A percentile compares a stretch with the other conserved stretches of the same genome.
Conservation (phyloP, 2,797 vertebrate species). For the Leontopithecus rosalia region DNA sequence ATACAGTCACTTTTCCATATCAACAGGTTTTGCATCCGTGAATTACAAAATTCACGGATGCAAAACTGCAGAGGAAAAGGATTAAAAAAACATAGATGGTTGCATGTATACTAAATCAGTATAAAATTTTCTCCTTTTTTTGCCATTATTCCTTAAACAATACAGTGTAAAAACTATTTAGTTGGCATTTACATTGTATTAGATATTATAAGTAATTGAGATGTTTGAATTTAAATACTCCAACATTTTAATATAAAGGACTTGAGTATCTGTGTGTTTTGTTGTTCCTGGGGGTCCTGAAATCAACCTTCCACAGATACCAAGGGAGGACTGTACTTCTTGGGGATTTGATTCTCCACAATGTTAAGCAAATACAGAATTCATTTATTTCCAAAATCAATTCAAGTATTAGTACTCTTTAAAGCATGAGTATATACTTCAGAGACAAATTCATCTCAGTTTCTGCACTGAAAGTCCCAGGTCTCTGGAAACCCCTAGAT, state of each 20-base stretch:
- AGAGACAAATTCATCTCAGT: background rate
- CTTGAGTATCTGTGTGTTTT: background rate
- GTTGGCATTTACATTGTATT: background rate
- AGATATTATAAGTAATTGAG: background rate
- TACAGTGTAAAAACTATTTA: background rate
- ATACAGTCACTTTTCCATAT: background rate
- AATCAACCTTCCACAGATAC: too few species aligned
- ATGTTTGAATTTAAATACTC: background rate
- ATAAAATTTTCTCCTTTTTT: background rate
- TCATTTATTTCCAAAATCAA: background rate
- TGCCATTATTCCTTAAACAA: background rate
- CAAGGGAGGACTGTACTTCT: background rate
- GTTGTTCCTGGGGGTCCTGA: background rate
- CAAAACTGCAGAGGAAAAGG: background rate
- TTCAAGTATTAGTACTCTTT: background rate
- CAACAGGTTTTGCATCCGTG: accelerated
- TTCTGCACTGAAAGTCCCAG: background rate
- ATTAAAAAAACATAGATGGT: background rate
- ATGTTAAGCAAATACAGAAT: background rate
- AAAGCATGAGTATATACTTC: background rate
- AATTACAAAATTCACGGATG: background rate
- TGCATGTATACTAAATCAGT: background rate
- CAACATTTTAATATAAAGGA: background rate
- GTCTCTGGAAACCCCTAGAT: background rate
- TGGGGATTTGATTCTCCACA: background rate